Evolutionary conservation across 2,797 vertebrate species (phyloP), one percentile per base, ranked within the genome.

Genomic region (Valencia hispanica): DNA sequence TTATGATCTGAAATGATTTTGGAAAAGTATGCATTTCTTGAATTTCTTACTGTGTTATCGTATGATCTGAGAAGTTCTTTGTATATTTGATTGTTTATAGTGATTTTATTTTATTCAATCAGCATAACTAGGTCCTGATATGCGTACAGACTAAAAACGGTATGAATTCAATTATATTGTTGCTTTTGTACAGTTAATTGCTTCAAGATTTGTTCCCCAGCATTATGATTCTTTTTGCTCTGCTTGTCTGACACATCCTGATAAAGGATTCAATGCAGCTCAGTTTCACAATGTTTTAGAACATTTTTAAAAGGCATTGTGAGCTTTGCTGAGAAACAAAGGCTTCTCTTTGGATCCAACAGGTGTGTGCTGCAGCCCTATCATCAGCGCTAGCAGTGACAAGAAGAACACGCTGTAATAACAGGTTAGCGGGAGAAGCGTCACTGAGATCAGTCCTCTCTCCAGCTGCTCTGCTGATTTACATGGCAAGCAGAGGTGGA

Each of bases 401-500:
- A 27, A 68, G 73, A 75, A 81, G 75, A 75, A 83, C 78, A 85
- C 32, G 66, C 7, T 50, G 71, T 90, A 91, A 92, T 91, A 85
- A 86, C 73, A 34, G 76, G 74, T 30, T 83, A 70, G 79, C 5
- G 65, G 55, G 43, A 61, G 57, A 65, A 14, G 68, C 63, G 65
- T 72, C 34, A 71, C 32, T n/a, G n/a, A 0, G 1, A 82, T 76
- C 55, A 3, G 79, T 43, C 68, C 70, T 41, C 79, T 36, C 78
- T 81, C 70, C 72, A 75, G 81, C 75, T 75, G 45, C 82, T 74
- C 73, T 41, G 83, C 78, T 87, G 82, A 88, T 86, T 91, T 87
- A 89, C 84, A 69, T 53, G 75, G 69, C 10, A 43, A 68, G 79
- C 79, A 88, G 88, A 90, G 88, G 84, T 85, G 85, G 84, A 84